Base-by-base conservation (phyloP, 2,888 invertebrate genomes). In the Peribatodes rhomboidaria region DNA sequence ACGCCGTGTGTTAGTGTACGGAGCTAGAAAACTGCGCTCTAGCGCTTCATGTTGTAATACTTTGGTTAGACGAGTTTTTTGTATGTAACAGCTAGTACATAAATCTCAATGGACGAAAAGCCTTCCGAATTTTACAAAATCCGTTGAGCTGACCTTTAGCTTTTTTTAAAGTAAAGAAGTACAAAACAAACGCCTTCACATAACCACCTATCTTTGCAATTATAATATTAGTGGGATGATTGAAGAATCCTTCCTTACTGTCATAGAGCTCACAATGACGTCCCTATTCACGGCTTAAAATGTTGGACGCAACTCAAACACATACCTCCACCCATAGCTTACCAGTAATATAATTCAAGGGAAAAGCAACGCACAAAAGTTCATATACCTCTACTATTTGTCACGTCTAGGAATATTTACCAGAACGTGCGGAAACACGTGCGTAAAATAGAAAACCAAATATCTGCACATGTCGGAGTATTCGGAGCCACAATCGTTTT, bases 291-390 rank as follows among this genome's bases (percentile, higher is more conserved):
- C 63, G 46, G 49, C 53, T 56, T 44, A 18, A 53, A 59, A 59
- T 56, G 33, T 70, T 70, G 70, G 67, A 68, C 65, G 58, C 46
- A 27, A 46, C 33, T 55, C 55, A 44, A 55, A 33, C 20, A 33
- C 31, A 41, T n/a, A 16, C 16, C 13, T 20, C 31, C n/a, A 31
- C 11, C 2, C 4, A 31, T 10, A 16, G 4, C 42, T 50, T 18
- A 44, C 42, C 7, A 31, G 20, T 20, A 33, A 39, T 39, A 9
- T 53, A 53, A 44, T 31, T 68, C 68, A 68, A 71, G 62, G 62
- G 35, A 22, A 61, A 67, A 61, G 59, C 49, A 65, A 52, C 47
- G 20, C 54, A 61, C 33, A 33, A 55, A 46, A 60, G 70, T 70
- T 68, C 66, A 61, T 61, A 59, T 63, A 64, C 61, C 68, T 62